Evolutionary conservation across 1,140 invertebrate species (phyloP).

Genomic region (Berghia stephanieae): DNA sequence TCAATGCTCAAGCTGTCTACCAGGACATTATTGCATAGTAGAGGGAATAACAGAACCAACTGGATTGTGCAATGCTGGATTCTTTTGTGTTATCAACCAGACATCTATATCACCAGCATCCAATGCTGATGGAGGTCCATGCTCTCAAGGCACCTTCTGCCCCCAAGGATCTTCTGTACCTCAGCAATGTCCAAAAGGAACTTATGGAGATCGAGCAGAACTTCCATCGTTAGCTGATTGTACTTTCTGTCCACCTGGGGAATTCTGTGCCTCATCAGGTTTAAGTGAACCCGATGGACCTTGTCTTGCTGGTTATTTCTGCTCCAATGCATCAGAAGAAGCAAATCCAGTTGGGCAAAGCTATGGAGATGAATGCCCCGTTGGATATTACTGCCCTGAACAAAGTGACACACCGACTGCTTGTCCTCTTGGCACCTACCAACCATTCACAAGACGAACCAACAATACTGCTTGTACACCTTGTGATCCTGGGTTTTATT

Average conservation of each 20-base stretch:
- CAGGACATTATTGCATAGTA: slow-evolving; percentile 58
- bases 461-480: slow-evolving; percentile 51
- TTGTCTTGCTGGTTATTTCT: slow-evolving; percentile 61
- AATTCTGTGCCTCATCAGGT: slow-evolving; percentile 56
- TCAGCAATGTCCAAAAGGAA: slow-evolving; percentile 60
- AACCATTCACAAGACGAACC: slow-evolving; percentile 48
- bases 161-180: slow-evolving; percentile 44
- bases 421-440: slow-evolving; percentile 59
- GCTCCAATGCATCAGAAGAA: slow-evolving; percentile 57
- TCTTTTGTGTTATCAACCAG: slow-evolving; percentile 55
- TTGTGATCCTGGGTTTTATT: slow-evolving; percentile 58
- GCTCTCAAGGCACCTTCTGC: slow-evolving; percentile 62
- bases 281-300: slow-evolving; percentile 50
- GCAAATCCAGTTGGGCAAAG: slow-evolving; percentile 53
- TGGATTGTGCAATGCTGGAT: slow-evolving; percentile 55
- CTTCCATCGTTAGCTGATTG: slow-evolving; percentile 55
- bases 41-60: slow-evolving; percentile 57
- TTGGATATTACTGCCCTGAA: slow-evolving; percentile 56
- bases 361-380: slow-evolving; percentile 61
- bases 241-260: slow-evolving; percentile 57
- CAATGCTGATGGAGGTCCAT: slow-evolving; percentile 49
- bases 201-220: slow-evolving; percentile 50
- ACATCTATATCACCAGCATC: slow-evolving; percentile 45
- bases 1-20: slow-evolving; percentile 54
- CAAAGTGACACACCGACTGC: slow-evolving; percentile 54